Conservation (phyloP, 2,888 invertebrate species). For the Adelognathus sp. region DNA sequence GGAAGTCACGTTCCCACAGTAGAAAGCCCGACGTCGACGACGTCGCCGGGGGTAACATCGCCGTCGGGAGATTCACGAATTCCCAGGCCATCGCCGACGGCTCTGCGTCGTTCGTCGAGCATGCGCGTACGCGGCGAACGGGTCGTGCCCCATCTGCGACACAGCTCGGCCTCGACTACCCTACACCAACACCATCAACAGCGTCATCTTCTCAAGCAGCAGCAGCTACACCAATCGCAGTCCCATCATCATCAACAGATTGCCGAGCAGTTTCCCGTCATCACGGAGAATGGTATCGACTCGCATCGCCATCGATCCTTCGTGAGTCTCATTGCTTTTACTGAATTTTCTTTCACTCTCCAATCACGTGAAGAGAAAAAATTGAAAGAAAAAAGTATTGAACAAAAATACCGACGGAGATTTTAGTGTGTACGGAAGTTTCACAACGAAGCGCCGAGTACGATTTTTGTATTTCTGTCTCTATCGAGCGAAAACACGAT, state of each 20-base stretch:
- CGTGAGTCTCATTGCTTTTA: constrained; percentile 68
- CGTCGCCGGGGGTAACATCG: constrained; percentile 32
- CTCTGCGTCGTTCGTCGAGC: constrained; percentile 86
- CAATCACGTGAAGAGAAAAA: too few species aligned
- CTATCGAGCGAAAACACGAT: neutral
- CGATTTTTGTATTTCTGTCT: neutral
- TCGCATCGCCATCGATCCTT: constrained; percentile 76
- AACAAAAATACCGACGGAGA: too few species aligned
- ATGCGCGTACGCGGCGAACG: constrained; percentile 87
- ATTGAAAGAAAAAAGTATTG: too few species aligned
- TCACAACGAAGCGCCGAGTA: too few species aligned
- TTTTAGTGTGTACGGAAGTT: too few species aligned
- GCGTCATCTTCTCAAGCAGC: constrained; percentile 62
- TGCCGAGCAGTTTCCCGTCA: constrained; percentile 84
- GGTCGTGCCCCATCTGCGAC: constrained; percentile 67
- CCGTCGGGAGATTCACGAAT: constrained; percentile 80
- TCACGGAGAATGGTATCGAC: constrained; percentile 84
- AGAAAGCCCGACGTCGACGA: too few species aligned
- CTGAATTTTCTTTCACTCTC: constrained; percentile 14
- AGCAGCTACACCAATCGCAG: constrained; percentile 62
- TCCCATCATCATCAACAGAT: constrained; percentile 74
- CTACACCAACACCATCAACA: constrained; percentile 62
- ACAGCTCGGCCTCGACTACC: constrained; percentile 65
- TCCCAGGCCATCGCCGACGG: constrained; percentile 79
- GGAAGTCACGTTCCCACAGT: constrained; percentile 7